phyloP scores from a whole-genome alignment of 1,140 invertebrate genomes.

The Ceratoteleas bidentatus region DNA sequence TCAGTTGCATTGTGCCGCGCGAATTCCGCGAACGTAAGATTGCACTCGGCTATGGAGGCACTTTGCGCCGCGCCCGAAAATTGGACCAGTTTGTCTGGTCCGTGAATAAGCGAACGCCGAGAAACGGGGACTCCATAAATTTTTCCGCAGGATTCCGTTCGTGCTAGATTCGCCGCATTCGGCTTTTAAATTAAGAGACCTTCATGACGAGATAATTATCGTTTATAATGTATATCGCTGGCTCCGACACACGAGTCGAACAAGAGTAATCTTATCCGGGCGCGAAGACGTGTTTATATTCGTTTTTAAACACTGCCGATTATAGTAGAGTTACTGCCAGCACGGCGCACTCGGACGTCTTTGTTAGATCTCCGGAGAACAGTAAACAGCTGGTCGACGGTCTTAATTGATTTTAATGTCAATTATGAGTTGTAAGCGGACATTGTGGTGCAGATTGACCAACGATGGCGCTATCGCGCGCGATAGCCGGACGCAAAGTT shows the following conservation, averaged over 20 bases:
- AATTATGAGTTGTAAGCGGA: slow-evolving; percentile 21
- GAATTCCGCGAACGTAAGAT: slow-evolving; percentile 48
- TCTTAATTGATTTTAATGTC: slow-evolving; percentile 41
- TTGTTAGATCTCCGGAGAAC: slow-evolving; percentile 5
- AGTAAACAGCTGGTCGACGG: neutral
- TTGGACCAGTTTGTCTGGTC: slow-evolving; percentile 67
- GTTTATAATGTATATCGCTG: slow-evolving; percentile 55
- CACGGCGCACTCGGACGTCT: neutral
- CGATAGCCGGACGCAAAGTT: slow-evolving; percentile 34
- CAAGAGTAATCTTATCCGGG: slow-evolving; percentile 42
- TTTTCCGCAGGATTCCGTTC: slow-evolving; percentile 67
- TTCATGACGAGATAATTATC: slow-evolving; percentile 69
- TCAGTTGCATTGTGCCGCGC: neutral
- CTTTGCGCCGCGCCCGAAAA: slow-evolving; percentile 65
- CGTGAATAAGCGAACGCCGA: slow-evolving; percentile 65
- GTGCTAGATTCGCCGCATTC: slow-evolving; percentile 65
- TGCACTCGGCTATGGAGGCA: slow-evolving; percentile 56
- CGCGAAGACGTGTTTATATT: slow-evolving; percentile 35
- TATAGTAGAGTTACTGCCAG: slow-evolving; percentile 7
- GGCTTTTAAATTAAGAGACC: slow-evolving; percentile 71
- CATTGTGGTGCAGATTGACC: slow-evolving; percentile 18
- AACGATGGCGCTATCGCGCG: slow-evolving; percentile 18
- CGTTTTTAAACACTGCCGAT: slow-evolving; percentile 25
- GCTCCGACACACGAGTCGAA: slow-evolving; percentile 36
- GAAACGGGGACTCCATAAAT: slow-evolving; percentile 68